A percentile compares a stretch with the other conserved stretches of the same genome.
Evolutionary conservation across 2,113 vertebrate species (phyloP).

Genomic region (Elephantulus edwardii): DNA sequence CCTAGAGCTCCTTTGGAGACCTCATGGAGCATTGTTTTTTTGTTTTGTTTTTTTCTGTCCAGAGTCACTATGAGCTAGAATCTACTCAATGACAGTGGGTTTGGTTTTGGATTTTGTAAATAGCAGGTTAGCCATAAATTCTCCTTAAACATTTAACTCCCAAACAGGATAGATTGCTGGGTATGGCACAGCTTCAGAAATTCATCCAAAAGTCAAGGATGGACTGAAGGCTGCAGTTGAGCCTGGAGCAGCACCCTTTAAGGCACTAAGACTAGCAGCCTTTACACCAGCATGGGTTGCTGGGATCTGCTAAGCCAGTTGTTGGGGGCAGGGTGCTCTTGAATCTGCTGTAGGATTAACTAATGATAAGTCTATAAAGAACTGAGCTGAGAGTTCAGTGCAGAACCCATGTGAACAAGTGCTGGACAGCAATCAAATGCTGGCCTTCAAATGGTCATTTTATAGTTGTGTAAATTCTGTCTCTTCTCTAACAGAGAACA

Average conservation of each 20-base stretch:
- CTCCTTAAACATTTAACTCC: slow-evolving; percentile 17
- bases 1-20: too few relatives aligned
- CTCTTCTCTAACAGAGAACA: background rate
- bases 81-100: background rate
- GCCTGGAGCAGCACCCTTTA: background rate
- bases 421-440: background rate
- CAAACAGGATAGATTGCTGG: background rate
- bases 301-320: background rate
- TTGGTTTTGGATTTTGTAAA: background rate
- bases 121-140: slow-evolving; percentile 10
- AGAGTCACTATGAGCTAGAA: background rate
- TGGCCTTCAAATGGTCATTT: background rate
- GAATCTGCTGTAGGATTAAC: background rate
- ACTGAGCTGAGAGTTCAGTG: background rate
- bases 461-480: slow-evolving; percentile 16
- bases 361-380: background rate
- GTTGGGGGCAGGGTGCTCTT: background rate
- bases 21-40: background rate
- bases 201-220: background rate
- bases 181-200: background rate
- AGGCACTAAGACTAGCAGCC: background rate
- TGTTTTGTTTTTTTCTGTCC: too few relatives aligned
- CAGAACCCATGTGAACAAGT: background rate
- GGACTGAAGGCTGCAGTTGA: background rate
- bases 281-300: background rate